These are phyloP conservation scores for Metacarcinus magister DNA, from an alignment of 2,888 invertebrate species.

Conservation along the genomic window DNA sequence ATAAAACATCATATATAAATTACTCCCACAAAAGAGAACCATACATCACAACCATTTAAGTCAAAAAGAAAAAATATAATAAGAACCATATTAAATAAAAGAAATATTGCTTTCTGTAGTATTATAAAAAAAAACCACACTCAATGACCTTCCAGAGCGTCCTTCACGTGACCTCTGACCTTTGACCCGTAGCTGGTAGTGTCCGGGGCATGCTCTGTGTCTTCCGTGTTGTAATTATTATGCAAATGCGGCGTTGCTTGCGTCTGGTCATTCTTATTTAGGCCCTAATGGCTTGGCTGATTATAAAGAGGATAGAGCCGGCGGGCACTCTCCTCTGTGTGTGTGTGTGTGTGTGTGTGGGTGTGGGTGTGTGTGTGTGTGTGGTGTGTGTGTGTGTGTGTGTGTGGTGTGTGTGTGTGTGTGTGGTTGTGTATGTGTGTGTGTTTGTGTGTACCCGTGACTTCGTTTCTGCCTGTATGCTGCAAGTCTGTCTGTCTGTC, in stretches of 20 bases:
- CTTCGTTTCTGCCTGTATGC: background rate
- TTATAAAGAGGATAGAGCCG: slow-evolving; percentile 2
- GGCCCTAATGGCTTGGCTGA: background rate
- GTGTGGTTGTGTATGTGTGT: background rate
- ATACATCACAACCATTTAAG: background rate
- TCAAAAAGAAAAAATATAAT: background rate
- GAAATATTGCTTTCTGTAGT: no score
- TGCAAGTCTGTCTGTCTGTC: background rate
- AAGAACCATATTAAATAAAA: no score
- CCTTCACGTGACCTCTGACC: background rate
- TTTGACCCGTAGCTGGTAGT: background rate
- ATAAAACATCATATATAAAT: background rate
- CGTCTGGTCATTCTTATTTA: background rate
- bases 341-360: background rate
- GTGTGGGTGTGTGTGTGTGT: background rate
- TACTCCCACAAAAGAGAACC: background rate
- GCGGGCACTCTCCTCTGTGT: background rate
- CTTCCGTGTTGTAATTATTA: slow-evolving; percentile 21
- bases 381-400: background rate
- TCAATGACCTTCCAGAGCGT: background rate
- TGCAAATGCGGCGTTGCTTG: background rate
- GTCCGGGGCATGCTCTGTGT: background rate
- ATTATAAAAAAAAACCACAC: no score
- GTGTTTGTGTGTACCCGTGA: background rate
- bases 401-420: background rate